Conservation (phyloP, 1,140 invertebrate species). For the Philaenus spumarius region DNA sequence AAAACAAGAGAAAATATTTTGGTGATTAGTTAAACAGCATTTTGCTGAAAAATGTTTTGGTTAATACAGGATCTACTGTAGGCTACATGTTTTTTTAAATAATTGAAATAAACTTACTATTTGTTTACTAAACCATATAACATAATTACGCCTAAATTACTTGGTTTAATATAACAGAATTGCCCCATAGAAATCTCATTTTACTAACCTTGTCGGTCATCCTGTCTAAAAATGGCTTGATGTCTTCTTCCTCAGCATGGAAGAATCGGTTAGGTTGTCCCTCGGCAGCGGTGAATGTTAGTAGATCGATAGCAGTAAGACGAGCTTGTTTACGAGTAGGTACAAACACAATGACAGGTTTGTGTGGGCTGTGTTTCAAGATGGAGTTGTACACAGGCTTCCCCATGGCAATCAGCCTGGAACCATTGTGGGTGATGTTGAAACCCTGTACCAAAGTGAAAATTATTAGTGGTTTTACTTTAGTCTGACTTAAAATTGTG, state of each 20-base stretch:
- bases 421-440: constrained; percentile 96
- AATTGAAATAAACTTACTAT: too few species aligned
- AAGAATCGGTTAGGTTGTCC: constrained; percentile 78
- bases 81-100: too few species aligned
- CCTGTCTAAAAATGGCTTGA: constrained; percentile 79
- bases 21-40: too few species aligned
- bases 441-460: constrained; percentile 74
- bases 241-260: constrained; percentile 78
- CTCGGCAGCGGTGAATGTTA: constrained; percentile 90
- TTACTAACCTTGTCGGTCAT: constrained; percentile 69
- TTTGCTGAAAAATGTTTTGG: too few species aligned
- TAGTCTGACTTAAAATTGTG: too few species aligned
- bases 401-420: constrained; percentile 92
- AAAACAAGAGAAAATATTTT: too few species aligned
- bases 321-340: constrained; percentile 90
- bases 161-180: too few species aligned
- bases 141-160: too few species aligned
- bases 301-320: constrained; percentile 88
- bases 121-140: too few species aligned
- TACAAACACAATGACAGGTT: constrained; percentile 95
- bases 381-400: constrained; percentile 96
- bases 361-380: constrained; percentile 75
- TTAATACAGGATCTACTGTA: too few species aligned
- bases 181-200: too few species aligned
- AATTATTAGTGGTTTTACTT: too few species aligned